Conservation (phyloP, 2,888 invertebrate genomes). For the Philereme transversata region DNA sequence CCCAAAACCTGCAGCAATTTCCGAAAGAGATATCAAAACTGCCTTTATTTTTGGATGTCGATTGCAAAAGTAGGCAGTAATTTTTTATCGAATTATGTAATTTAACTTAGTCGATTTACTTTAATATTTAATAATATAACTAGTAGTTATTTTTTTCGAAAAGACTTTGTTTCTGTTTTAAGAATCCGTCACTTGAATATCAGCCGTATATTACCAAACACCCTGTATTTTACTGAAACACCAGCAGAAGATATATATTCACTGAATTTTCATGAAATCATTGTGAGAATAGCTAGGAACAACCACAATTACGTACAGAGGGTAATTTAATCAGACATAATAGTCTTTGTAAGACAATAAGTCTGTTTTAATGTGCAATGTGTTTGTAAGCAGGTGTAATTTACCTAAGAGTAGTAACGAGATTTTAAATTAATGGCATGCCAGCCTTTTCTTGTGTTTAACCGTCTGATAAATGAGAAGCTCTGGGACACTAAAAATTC, state of each 20-base stretch:
- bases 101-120: too few relatives aligned
- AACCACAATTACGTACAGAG: slow-evolving; percentile 36
- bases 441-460: background rate
- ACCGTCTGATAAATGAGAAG: background rate
- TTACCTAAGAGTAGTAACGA: slow-evolving; percentile 22
- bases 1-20: too few relatives aligned
- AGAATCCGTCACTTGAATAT: too few relatives aligned
- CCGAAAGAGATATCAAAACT: too few relatives aligned
- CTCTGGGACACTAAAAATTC: too few relatives aligned
- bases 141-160: too few relatives aligned
- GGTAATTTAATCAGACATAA: slow-evolving; percentile 57
- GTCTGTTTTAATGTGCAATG: slow-evolving; percentile 70
- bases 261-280: slow-evolving; percentile 4
- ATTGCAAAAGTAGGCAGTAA: too few relatives aligned
- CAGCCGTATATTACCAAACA: too few relatives aligned
- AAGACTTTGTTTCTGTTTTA: too few relatives aligned
- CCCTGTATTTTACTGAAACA: background rate
- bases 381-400: slow-evolving; percentile 54
- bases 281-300: slow-evolving; percentile 2
- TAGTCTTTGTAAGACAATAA: slow-evolving; percentile 54
- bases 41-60: too few relatives aligned
- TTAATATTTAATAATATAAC: too few relatives aligned
- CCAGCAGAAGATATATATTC: background rate
- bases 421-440: background rate
- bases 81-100: too few relatives aligned